Conservation (phyloP, 2,888 invertebrate genomes). For the Willowsia nigromaculata region DNA sequence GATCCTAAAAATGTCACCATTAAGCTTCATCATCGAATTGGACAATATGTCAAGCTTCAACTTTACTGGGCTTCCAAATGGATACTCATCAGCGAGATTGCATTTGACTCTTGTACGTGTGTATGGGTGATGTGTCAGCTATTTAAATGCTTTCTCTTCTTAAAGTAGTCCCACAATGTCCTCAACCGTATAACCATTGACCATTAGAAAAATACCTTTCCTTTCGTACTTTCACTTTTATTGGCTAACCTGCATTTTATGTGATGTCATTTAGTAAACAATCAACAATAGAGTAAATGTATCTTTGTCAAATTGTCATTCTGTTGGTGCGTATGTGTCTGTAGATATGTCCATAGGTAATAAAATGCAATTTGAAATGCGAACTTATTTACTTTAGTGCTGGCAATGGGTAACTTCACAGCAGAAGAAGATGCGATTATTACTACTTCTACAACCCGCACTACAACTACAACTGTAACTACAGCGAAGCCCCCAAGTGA, state of each 20-base stretch:
- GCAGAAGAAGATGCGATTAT: slow-evolving; percentile 50
- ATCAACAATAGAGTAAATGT: not conserved
- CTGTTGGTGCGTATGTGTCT: not conserved
- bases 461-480: not conserved
- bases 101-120: slow-evolving; percentile 89
- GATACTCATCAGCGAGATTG: slow-evolving; percentile 94
- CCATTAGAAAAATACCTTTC: slow-evolving; percentile 1
- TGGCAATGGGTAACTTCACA: slow-evolving; percentile 73
- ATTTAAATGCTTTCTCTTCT: slow-evolving; percentile 43
- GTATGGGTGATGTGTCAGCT: not conserved
- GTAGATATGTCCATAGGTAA: not conserved
- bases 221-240: not conserved
- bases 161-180: not conserved
- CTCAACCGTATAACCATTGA: not conserved
- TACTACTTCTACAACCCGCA: not conserved
- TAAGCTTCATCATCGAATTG: slow-evolving; percentile 90
- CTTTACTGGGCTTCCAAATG: slow-evolving; percentile 90
- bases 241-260: slow-evolving; percentile 30
- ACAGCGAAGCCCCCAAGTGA: slow-evolving; percentile 44
- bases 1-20: slow-evolving; percentile 90
- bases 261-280: slow-evolving; percentile 17
- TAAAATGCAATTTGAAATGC: slow-evolving; percentile 25
- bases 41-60: slow-evolving; percentile 88
- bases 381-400: slow-evolving; percentile 49
- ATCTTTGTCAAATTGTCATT: slow-evolving; percentile 28